phyloP scores from a whole-genome alignment of 2,888 invertebrate genomes.

The Apodemia mormo region DNA sequence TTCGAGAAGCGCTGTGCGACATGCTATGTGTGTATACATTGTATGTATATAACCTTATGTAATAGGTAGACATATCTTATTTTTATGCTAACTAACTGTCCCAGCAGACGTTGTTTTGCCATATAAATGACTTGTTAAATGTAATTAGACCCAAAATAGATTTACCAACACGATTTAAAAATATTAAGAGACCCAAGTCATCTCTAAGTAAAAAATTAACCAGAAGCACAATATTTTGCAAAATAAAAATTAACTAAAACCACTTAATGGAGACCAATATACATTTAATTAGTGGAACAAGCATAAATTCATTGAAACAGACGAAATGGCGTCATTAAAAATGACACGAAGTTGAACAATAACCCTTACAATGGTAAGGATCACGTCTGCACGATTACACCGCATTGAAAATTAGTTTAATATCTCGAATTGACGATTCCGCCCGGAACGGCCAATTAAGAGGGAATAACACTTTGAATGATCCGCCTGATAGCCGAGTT shows the following conservation, averaged over 20 bases:
- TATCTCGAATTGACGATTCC: conserved; percentile 80
- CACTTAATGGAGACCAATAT: background rate
- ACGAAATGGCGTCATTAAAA: conserved; percentile 32
- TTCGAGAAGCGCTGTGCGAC: conserved; percentile 33
- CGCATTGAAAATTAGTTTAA: conserved; percentile 81
- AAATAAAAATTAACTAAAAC: background rate
- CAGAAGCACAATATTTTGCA: background rate
- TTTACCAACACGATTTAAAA: too few species aligned
- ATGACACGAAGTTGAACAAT: conserved; percentile 40
- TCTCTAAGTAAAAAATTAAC: background rate
- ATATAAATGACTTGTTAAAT: too few species aligned
- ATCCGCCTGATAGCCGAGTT: conserved; percentile 76
- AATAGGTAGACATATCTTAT: background rate
- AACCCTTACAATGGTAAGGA: conserved; percentile 50
- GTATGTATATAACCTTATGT: background rate
- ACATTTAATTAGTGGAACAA: conserved; percentile 10
- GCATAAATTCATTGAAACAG: conserved; percentile 14
- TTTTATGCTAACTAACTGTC: too few species aligned
- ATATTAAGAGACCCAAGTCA: background rate
- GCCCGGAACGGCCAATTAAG: conserved; percentile 78
- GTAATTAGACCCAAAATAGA: too few species aligned
- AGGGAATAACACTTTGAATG: conserved; percentile 75
- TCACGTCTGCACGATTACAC: conserved; percentile 73
- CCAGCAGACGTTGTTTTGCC: too few species aligned
- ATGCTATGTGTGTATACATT: background rate